phyloP scores from a whole-genome alignment of 2,888 invertebrate genomes.

The Amblyteles armatorius region DNA sequence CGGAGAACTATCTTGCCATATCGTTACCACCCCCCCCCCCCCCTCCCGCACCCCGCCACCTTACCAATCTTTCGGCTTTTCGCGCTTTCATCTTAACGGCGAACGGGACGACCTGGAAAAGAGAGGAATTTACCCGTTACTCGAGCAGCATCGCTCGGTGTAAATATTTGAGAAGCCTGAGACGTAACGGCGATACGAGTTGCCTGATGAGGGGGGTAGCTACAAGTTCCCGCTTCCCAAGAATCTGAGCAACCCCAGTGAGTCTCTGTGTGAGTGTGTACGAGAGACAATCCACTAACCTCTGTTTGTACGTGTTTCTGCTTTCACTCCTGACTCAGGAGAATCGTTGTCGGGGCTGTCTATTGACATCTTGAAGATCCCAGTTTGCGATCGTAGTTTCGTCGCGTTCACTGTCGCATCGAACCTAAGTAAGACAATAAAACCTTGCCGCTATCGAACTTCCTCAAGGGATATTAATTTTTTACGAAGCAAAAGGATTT shows the following conservation, averaged over 20 bases:
- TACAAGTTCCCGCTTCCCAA: conserved; percentile 24
- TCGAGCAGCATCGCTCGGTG: conserved; percentile 72
- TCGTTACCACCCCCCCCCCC: background rate
- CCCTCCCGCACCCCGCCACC: background rate
- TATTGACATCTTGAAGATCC: background rate
- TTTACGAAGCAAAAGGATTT: background rate
- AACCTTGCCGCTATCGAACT: no score
- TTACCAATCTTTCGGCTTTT: conserved; percentile 12
- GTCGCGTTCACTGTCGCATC: background rate
- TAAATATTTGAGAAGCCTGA: conserved; percentile 79
- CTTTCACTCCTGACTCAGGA: background rate
- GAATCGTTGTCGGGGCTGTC: background rate
- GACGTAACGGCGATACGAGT: conserved; percentile 72
- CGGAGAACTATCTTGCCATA: conserved; percentile 44
- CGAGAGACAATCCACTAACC: background rate
- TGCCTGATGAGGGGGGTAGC: conserved; percentile 74
- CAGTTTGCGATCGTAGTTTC: background rate
- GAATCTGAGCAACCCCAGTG: background rate
- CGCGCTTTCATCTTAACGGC: conserved; percentile 13
- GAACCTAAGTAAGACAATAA: background rate
- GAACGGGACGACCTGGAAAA: background rate
- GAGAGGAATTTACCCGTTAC: conserved; percentile 44
- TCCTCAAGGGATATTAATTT: background rate
- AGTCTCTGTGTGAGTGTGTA: background rate
- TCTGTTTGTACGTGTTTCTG: background rate